Conservation (phyloP, 2,113 vertebrate genomes). For the Stomatorhinus ivindoensis region DNA sequence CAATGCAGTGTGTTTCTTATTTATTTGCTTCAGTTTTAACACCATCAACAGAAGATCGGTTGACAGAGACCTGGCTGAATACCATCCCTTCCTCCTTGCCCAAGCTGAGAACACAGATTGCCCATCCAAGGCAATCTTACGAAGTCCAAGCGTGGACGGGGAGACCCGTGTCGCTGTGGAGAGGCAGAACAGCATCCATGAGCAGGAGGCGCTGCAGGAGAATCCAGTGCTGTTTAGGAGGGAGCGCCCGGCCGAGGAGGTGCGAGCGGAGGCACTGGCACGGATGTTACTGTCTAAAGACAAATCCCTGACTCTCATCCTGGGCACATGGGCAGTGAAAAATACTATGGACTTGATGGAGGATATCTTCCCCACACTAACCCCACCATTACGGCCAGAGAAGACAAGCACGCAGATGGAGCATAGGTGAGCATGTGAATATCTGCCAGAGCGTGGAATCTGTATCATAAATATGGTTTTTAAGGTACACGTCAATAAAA, state of each 20-base stretch:
- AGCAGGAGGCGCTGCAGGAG: slow-evolving; percentile 33
- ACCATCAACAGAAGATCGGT: not conserved
- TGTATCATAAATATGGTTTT: not conserved
- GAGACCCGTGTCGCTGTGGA: slow-evolving; percentile 8
- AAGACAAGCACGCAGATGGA: slow-evolving; percentile 41
- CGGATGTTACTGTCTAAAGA: slow-evolving; percentile 77
- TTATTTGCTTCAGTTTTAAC: slow-evolving; percentile 4
- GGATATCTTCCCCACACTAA: slow-evolving; percentile 70
- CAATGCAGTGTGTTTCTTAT: not conserved
- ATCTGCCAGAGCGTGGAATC: not conserved
- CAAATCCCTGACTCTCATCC: slow-evolving; percentile 71
- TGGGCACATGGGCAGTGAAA: slow-evolving; percentile 77
- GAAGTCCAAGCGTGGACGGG: not conserved
- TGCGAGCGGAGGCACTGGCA: slow-evolving; percentile 70
- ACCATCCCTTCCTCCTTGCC: not conserved
- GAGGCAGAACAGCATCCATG: not conserved
- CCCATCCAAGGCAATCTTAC: not conserved
- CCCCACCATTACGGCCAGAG: slow-evolving; percentile 42
- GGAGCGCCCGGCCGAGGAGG: slow-evolving; percentile 68
- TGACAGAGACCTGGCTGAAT: not conserved
- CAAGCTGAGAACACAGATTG: slow-evolving; percentile 8
- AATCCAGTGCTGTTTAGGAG: slow-evolving; percentile 44
- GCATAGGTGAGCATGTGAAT: slow-evolving; percentile 43
- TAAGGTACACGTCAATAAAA: not conserved
- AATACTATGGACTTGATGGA: slow-evolving; percentile 86